Evolutionary conservation across 1,140 invertebrate genomes (phyloP), one percentile per base, ranked within the genome.

Genomic region (Sycobia sp.): DNA sequence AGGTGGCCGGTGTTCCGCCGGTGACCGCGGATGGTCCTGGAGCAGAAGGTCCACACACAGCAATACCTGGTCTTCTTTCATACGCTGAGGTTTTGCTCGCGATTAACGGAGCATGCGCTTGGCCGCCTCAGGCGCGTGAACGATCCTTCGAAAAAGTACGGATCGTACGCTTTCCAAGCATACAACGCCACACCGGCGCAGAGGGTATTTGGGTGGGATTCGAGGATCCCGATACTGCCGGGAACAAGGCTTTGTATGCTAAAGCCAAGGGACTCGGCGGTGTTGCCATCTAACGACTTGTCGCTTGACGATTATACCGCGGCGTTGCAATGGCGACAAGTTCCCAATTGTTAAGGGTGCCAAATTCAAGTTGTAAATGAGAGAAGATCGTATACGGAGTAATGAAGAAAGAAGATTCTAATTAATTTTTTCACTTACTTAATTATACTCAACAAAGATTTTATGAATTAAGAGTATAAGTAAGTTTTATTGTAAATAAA

Each of bases 171-270:
- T 1, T 92, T 86, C 79, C 85, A 89, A 68, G 73, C 88, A 0
- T 88, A 89, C 62, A 88, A 91, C 58, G 38, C 62, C 83, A 88
- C n/a, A 86, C 81, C 29, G 86, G 83, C 8, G 84, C 89, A 11
- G 87, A 86, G 7, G 89, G 93, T 13, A 84, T 95, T 46, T 98
- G 95, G 95, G 89, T 95, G 0, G 89, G 89, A 36, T 97, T 91
- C 73, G 95, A 97, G 73, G 93, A 97, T 76, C 86, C 89, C 0
- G 89, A 94, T 51, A 94, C 91, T 1, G 89, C 93, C 41, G 89
- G 86, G 34, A 86, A 90, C 58, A 97, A 97, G 74, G 91, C 91
- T 1, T 74, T 83, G 4, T 95, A 89, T 69, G 89, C 87, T 29
- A 89, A 89, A 69, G 84, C 84, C 2, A 90, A 91, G 71, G 88